Base-by-base conservation (phyloP, 2,888 invertebrate genomes). In the Rhodophaea formosa region DNA sequence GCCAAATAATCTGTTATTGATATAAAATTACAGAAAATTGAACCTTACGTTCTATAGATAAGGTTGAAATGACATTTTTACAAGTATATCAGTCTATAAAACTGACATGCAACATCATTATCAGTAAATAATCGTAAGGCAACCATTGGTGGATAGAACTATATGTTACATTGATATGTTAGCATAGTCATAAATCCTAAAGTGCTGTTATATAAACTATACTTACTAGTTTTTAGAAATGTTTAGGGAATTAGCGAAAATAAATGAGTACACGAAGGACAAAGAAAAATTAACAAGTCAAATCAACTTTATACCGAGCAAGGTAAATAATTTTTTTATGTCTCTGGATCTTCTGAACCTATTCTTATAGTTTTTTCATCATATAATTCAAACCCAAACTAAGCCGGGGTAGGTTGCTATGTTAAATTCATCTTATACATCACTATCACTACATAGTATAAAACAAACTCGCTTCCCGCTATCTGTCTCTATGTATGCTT, bases 141-240 rank as follows among this genome's bases (percentile, higher is more conserved):
- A 87, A 84, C 86, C 72, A 67, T 84, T 79, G 88, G 87, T 82
- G 73, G 77, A 77, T 80, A 80, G 64, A 70, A 68, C 67, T 72
- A 75, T 73, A 63, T 61, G 63, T 61, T 59, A 65, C 66, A 73
- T 82, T 77, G 77, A 80, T 77, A 76, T 77, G 79, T 59, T 70
- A 75, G 79, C 77, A 72, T 71, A 64, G 63, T 61, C 66, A 59
- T 35, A 46, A 30, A 32, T 15, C 17, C 35, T 45, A 55, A 46
- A 55, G 65, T 64, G 75, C 77, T 73, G 65, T 67, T 66, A 65
- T 63, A 62, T 54, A 30, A 23, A 39, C 12, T 39, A 39, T 59
- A 57, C 56, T 57, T 61, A 63, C 12, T 16, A n/a, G n/a, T 49
- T 30, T 35, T 35, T 17, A 23, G 23, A 30, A 47, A 47, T 63